These are phyloP conservation scores for Panthera leo DNA, from an alignment of 2,113 vertebrate species.

Conservation along the genomic window DNA sequence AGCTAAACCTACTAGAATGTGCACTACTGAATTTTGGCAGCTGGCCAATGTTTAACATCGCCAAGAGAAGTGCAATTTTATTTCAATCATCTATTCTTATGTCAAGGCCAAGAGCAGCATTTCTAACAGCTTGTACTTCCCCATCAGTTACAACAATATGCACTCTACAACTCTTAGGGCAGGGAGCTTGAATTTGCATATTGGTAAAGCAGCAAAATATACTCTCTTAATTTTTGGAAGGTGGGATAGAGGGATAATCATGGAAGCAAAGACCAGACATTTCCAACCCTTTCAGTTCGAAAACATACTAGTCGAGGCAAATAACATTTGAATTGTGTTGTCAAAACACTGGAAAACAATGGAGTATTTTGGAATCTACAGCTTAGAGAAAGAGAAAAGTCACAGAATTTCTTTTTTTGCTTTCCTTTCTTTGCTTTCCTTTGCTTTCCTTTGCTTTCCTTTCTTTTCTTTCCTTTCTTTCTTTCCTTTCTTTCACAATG, in stretches of 20 bases:
- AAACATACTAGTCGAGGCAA: not conserved
- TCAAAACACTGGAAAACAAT: not conserved
- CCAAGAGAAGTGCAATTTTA: conserved; percentile 49
- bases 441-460: too few relatives aligned
- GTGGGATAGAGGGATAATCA: conserved; percentile 1
- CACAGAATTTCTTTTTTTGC: not conserved
- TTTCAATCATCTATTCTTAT: conserved; percentile 64
- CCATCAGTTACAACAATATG: not conserved
- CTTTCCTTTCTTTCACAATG: not conserved
- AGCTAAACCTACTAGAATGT: conserved; percentile 55
- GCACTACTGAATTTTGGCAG: conserved; percentile 40
- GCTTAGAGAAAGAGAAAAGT: not conserved
- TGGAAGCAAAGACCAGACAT: not conserved
- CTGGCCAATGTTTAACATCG: conserved; percentile 41
- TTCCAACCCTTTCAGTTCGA: not conserved
- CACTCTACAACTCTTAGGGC: not conserved
- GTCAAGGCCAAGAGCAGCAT: conserved; percentile 43
- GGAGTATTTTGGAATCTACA: not conserved
- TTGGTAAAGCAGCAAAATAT: conserved; percentile 8
- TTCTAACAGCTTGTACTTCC: not conserved
- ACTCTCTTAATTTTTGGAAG: conserved; percentile 3
- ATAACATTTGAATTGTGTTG: not conserved
- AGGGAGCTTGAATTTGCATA: not conserved
- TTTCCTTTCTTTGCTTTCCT: too few relatives aligned
- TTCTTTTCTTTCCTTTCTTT: too few relatives aligned